Evolutionary conservation across 2,113 vertebrate genomes (phyloP).

Genomic region (Dipodomys spectabilis): DNA sequence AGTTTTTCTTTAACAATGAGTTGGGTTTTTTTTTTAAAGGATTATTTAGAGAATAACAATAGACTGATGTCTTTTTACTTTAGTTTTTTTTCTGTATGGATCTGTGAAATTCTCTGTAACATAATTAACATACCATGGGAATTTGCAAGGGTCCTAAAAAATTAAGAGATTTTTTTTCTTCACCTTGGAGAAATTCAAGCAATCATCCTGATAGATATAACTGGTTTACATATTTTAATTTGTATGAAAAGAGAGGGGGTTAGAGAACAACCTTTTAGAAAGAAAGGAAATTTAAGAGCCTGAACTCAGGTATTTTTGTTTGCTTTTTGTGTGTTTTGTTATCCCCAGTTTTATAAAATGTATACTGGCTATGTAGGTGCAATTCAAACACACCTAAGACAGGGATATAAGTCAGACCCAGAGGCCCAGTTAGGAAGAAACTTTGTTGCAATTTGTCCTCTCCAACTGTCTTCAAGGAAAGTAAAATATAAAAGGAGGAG

Average conservation of each 20-base stretch:
- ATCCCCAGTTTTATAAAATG: background rate
- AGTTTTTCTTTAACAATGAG: background rate
- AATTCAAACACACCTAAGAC: background rate
- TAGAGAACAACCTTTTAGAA: slow-evolving; percentile 6
- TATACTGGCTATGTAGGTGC: background rate
- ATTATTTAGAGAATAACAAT: background rate
- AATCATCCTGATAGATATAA: background rate
- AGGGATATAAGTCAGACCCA: slow-evolving; percentile 28
- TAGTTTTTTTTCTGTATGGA: background rate
- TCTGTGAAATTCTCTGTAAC: background rate
- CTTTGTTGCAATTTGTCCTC: background rate
- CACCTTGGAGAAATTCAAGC: background rate
- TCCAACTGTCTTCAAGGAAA: background rate
- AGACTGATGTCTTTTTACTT: slow-evolving; percentile 19
- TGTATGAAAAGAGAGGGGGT: background rate
- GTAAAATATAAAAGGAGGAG: background rate
- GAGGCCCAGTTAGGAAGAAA: slow-evolving; percentile 16
- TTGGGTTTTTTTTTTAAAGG: background rate
- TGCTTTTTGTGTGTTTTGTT: no score
- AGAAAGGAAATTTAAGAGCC: background rate
- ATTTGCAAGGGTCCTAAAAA: background rate
- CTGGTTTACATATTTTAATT: slow-evolving; percentile 24
- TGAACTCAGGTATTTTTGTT: no score
- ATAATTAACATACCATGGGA: background rate
- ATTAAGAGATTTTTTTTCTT: background rate